Evolutionary conservation across 2,888 invertebrate species (phyloP), one percentile per base, ranked within the genome.

Genomic region (Tholera decimalis): DNA sequence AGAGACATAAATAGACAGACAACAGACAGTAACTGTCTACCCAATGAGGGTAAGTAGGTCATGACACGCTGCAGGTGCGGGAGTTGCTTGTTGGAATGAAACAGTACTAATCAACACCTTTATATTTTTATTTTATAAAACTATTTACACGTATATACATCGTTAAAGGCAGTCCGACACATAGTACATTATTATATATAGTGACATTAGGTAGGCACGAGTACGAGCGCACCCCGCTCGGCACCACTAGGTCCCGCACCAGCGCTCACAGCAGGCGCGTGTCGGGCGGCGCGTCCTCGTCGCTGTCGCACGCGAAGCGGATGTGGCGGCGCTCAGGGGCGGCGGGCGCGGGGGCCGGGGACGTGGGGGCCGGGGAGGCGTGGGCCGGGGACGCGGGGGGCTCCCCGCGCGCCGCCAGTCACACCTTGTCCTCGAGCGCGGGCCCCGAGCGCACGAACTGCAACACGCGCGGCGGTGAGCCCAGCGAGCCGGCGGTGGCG

Each of bases 371-470:
- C 60, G 56, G 68, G 55, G 24, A 62, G 55, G 55, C 78, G 44
- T 57, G 74, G 58, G 47, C 54, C 72, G 57, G 63, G 50, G 67
- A 65, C 58, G 75, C 87, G n/a, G n/a, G n/a, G n/a, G n/a, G n/a
- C 51, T 79, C 90, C 77, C 89, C 93, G 83, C 90, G 92, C 84
- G 91, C 96, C 96, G 96, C 96, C 96, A 97, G 97, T 98, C 98
- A 98, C 96, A 98, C 98, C 93, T 97, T 98, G 91, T 98, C 98
- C 94, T 98, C 98, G 97, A 84, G 97, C n/a, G 20, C 96, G 91
- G 96, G 97, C 89, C 95, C 97, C 79, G 97, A 97, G 87, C 98
- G 97, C 88, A 98, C 97, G 95, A 98, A 98, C 98, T 98, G 97
- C 89, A 97, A 92, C 85, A 86, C 61, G 75, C 55, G 76, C 71